Percentiles rank a stretch among this genome's conserved stretches.
Evolutionary conservation across 2,888 invertebrate genomes (phyloP).

Genomic region (Neria commutata): DNA sequence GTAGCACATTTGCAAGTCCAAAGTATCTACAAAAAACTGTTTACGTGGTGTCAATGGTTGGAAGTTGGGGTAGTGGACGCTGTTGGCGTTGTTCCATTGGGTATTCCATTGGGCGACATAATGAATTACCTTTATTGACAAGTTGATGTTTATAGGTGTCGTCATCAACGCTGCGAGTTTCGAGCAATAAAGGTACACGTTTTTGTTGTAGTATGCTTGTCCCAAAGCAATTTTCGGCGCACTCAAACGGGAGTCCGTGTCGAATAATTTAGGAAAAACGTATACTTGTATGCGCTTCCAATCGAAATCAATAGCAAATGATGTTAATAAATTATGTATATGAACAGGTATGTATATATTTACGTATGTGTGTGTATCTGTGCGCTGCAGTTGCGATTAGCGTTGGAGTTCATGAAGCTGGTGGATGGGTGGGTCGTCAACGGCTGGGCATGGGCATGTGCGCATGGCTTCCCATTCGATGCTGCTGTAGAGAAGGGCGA

Average conservation of each 20-base stretch:
- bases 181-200: neutral
- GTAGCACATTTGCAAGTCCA: constrained; percentile 22
- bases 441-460: neutral
- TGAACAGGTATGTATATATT: neutral
- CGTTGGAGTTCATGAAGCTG: neutral
- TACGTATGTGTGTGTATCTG: neutral
- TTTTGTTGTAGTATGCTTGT: constrained; percentile 43
- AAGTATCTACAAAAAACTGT: neutral
- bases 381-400: neutral
- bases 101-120: constrained; percentile 56
- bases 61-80: constrained; percentile 38
- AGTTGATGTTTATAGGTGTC: constrained; percentile 61
- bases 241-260: constrained; percentile 28
- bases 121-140: constrained; percentile 63
- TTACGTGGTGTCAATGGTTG: constrained; percentile 31
- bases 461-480: neutral
- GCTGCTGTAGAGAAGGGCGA: too few relatives aligned
- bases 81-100: constrained; percentile 41
- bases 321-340: constrained; percentile 46
- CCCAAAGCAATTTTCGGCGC: constrained; percentile 39
- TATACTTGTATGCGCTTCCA: constrained; percentile 39
- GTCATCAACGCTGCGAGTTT: constrained; percentile 25
- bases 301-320: constrained; percentile 43
- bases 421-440: neutral
- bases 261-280: constrained; percentile 46